phyloP scores from a whole-genome alignment of 1,140 invertebrate species.

The Holotrichia oblita region DNA sequence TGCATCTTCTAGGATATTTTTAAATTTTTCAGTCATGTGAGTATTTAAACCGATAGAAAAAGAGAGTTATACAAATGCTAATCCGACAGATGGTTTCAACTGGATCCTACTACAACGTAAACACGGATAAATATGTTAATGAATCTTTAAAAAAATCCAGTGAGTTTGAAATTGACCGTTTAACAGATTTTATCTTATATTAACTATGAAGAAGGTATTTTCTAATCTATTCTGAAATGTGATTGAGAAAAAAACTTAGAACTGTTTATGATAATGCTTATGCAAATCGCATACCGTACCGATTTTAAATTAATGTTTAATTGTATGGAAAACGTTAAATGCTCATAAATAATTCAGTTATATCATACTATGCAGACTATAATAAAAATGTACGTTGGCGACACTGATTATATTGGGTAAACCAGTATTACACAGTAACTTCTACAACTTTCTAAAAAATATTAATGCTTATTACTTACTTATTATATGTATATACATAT shows the following conservation, averaged over 20 bases:
- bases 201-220: not conserved
- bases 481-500: not conserved
- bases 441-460: not conserved
- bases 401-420: not conserved
- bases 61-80: conserved; percentile 9
- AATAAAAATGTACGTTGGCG: conserved; percentile 7
- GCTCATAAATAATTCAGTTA: conserved; percentile 17
- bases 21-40: not conserved
- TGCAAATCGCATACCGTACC: not conserved
- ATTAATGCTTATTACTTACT: not conserved
- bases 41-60: not conserved
- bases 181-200: conserved; percentile 7
- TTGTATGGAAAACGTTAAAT: conserved; percentile 14
- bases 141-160: not conserved
- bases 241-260: not conserved
- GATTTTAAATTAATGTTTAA: conserved; percentile 1
- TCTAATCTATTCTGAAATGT: not conserved
- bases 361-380: not conserved
- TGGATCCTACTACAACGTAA: not conserved
- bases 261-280: not conserved
- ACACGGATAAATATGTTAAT: conserved; percentile 5
- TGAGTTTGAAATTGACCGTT: conserved; percentile 3
- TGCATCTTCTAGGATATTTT: not conserved
- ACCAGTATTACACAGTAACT: not conserved
- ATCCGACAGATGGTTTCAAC: not conserved